Base-by-base conservation (phyloP, 2,797 vertebrate species). In the Premnoplex brunnescens region DNA sequence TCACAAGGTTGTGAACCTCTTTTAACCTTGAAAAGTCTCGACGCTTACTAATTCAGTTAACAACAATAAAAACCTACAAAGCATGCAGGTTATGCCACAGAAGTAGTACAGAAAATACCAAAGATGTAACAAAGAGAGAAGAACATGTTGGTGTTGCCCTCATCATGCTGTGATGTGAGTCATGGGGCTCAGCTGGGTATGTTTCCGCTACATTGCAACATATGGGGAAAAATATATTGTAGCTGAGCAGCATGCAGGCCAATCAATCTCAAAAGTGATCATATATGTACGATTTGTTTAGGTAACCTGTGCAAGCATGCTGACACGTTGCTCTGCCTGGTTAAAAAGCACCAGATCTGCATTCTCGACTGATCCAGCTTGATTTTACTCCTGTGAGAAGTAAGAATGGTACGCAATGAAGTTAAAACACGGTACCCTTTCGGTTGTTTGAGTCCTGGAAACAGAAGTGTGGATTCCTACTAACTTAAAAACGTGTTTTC, bases 361-460 rank as follows among this genome's bases (percentile, higher is more conserved):
- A 82, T 96, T 96, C 97, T 97, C 93, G 97, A 95, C 77, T 96
- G 96, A 95, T 98, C 97, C 98, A 96, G 95, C 96, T 97, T 96
- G 97, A 91, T 97, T 97, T 97, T 98, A 98, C 88, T 96, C 98
- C 98, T 98, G 97, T 96, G 97, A 98, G 98, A 98, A 97, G 97
- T 97, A 96, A 98, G 93, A 98, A 98, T 22, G 97, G 97, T 89
- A 98, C 76, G 96, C 86, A 97, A 84, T 78, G 91, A 96, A 91
- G 73, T 95, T 94, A 96, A 97, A 96, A 94, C 46, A 85, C 0
- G 95, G 91, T 93, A 96, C 75, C 93, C 67, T 78, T 91, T 36
- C 76, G 7, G 17, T 7, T 27, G 27, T 56, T 64, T 62, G 72
- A 91, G 36, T 76, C 75, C 71, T 93, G 82, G 91, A 96, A 95